Percentiles rank a stretch among this genome's conserved stretches.
These are phyloP conservation scores for Parnassius glacialis DNA, from an alignment of 2,888 invertebrate species.

Conservation along the genomic window DNA sequence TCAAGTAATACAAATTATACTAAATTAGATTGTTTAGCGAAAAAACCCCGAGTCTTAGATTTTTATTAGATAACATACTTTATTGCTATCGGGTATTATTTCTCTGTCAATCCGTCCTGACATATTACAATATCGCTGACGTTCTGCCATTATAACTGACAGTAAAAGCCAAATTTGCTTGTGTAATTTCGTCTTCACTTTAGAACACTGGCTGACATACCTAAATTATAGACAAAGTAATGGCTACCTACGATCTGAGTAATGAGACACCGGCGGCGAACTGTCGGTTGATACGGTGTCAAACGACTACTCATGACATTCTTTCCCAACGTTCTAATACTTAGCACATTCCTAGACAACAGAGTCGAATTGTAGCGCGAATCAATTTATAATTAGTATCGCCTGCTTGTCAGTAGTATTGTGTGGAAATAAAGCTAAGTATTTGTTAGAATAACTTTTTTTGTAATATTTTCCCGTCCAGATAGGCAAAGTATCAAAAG, in stretches of 20 bases:
- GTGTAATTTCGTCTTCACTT: conserved; percentile 2
- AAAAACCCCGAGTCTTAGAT: background rate
- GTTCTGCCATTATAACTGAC: conserved; percentile 2
- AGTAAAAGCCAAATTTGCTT: conserved; percentile 7
- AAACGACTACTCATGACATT: conserved; percentile 44
- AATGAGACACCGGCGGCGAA: conserved; percentile 35
- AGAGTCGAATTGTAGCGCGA: background rate
- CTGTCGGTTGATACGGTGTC: conserved; percentile 36
- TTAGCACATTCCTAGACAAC: conserved; percentile 13
- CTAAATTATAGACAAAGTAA: conserved; percentile 14
- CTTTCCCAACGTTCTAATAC: conserved; percentile 39
- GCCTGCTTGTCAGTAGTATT: no score
- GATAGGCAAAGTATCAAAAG: no score
- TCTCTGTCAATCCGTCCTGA: conserved; percentile 19
- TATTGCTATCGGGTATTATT: conserved; percentile 21
- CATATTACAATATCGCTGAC: conserved; percentile 16
- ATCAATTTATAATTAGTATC: no score
- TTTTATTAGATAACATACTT: conserved; percentile 14
- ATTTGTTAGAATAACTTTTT: no score
- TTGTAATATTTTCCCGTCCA: no score
- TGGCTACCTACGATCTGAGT: conserved; percentile 23
- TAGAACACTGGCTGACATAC: background rate
- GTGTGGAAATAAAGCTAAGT: no score
- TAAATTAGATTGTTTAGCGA: no score
- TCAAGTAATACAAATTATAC: no score